These are phyloP conservation scores for Ametastegia equiseti DNA, from an alignment of 2,888 invertebrate genomes.

Conservation along the genomic window DNA sequence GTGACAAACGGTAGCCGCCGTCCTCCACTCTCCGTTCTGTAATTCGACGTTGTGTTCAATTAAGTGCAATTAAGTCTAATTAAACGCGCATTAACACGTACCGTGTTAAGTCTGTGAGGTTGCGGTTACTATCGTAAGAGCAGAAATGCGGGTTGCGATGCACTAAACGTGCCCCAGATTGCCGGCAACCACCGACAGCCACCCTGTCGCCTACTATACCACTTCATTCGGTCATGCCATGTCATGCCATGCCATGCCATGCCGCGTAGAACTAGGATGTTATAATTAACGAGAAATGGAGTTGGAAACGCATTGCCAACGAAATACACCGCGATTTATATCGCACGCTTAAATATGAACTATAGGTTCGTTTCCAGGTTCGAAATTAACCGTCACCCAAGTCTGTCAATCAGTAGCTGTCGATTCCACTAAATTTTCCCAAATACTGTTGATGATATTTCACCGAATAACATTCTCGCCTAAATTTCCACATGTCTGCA, in stretches of 20 bases:
- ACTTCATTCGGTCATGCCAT: slow-evolving; percentile 33
- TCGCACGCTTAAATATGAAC: slow-evolving; percentile 13
- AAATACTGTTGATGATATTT: neutral
- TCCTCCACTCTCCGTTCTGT: neutral
- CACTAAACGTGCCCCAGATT: slow-evolving; percentile 48
- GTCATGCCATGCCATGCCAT: too few species aligned
- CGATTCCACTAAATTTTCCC: neutral
- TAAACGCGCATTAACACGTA: slow-evolving; percentile 49
- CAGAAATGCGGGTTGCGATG: slow-evolving; percentile 40
- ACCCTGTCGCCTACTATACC: slow-evolving; percentile 14
- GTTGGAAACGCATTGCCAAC: slow-evolving; percentile 13
- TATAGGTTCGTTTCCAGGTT: too few species aligned
- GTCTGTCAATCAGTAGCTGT: slow-evolving; percentile 1
- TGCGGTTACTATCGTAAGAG: slow-evolving; percentile 42
- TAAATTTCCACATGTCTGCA: too few species aligned
- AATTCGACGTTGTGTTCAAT: slow-evolving; percentile 53
- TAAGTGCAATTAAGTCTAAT: slow-evolving; percentile 52
- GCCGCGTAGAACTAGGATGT: slow-evolving; percentile 29
- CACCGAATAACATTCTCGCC: neutral
- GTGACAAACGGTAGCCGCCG: neutral
- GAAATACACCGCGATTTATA: neutral
- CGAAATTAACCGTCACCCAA: neutral
- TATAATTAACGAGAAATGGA: slow-evolving; percentile 35
- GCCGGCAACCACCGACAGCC: slow-evolving; percentile 7
- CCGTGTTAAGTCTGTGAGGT: slow-evolving; percentile 33